Evolutionary conservation across 2,797 vertebrate species (phyloP).

Genomic region (Danio albolineatus): DNA sequence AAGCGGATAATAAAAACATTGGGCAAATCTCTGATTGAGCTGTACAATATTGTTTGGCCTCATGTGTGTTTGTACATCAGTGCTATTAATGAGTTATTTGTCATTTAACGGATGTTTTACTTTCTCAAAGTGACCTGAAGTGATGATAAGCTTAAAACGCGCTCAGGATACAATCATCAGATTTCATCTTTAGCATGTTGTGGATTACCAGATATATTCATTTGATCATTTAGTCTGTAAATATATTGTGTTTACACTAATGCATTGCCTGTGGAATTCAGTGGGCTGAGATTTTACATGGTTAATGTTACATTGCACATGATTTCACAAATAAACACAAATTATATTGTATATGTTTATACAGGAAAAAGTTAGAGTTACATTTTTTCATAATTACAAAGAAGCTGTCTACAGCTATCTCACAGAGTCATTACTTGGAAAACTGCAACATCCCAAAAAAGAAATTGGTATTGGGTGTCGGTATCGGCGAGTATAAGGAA

Average conservation of each 20-base stretch:
- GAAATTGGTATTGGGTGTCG: no score
- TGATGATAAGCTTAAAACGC: background rate
- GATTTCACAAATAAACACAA: background rate
- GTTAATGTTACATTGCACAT: background rate
- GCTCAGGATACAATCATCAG: background rate
- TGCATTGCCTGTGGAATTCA: background rate
- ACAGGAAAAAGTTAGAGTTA: no score
- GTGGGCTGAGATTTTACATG: background rate
- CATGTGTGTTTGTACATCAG: constrained; percentile 49
- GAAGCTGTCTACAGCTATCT: no score
- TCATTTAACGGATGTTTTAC: constrained; percentile 5
- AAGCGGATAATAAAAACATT: constrained; percentile 67
- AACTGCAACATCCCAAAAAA: no score
- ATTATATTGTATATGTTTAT: no score
- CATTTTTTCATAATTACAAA: no score
- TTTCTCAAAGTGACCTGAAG: background rate
- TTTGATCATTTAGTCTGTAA: background rate
- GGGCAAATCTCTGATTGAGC: constrained; percentile 68
- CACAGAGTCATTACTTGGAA: no score
- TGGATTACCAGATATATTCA: constrained; percentile 1
- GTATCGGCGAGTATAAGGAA: no score
- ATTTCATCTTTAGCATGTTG: background rate
- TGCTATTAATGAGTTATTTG: constrained; percentile 7
- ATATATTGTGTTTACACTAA: background rate
- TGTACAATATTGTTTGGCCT: constrained; percentile 55